Base-by-base conservation (phyloP, 2,888 invertebrate species). In the Schrankia costaestrigalis region DNA sequence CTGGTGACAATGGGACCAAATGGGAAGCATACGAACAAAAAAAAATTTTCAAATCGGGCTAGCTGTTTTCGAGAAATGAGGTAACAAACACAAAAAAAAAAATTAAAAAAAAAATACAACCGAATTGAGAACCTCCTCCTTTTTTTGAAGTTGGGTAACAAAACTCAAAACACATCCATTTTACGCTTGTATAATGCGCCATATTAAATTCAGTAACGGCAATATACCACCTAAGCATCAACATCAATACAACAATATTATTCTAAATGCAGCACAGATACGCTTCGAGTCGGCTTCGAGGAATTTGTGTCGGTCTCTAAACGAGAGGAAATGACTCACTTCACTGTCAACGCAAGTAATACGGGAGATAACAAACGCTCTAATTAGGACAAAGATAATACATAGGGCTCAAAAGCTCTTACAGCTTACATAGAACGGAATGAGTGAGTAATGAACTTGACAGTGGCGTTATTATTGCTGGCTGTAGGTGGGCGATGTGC, bases 381-480 rank as follows among this genome's bases (percentile, higher is more conserved):
- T 59, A 56, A 60, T 59, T 59, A 56, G 56, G 43, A 38, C 43
- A 36, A 43, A 38, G 47, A 53, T 53, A 49, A 39, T 49, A 41
- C 17, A 14, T 33, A 45, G 46, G 49, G 42, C 56, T 59, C 46
- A 32, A 31, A 45, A 56, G 52, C 53, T 42, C 44, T 55, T 58
- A 41, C 48, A 43, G 41, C 44, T 55, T 58, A 41, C 48, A 43
- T 37, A 36, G 26, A 34, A 27, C 51, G 45, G 43, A 54, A 60
- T 63, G 62, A 71, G 64, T 76, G 74, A 72, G 64, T 78, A 80
- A 78, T 83, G 83, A 83, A 83, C 85, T 85, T 85, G 84, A 85
- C 83, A 84, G 80, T 82, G 79, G 74, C 61, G 67, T 69, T 75
- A 70, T 73, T 79, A 74, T 72, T 68, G 63, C 59, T 51, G 42